Percentiles rank a stretch among this genome's conserved stretches.
These are phyloP conservation scores for Flabesymbios commensalis DNA, from an alignment of 2,888 invertebrate genomes.

Conservation along the genomic window DNA sequence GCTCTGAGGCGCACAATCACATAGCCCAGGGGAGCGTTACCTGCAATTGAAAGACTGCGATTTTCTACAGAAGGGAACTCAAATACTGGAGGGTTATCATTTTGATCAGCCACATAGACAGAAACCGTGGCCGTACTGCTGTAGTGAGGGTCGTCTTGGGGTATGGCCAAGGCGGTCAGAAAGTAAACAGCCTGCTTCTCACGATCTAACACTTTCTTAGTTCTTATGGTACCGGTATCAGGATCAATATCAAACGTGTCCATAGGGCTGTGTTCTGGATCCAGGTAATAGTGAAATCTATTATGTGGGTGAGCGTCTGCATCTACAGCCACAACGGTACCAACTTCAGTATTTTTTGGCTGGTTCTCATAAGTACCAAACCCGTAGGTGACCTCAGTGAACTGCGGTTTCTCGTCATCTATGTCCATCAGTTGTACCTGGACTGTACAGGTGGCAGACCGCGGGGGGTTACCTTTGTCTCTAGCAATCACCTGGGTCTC, in stretches of 20 bases:
- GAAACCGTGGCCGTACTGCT: slow-evolving; percentile 21
- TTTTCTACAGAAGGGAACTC: slow-evolving; percentile 24
- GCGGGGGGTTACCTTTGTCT: slow-evolving; percentile 21
- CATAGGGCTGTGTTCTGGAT: neutral
- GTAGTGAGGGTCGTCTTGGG: neutral
- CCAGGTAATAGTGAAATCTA: neutral
- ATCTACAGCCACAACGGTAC: slow-evolving; percentile 8
- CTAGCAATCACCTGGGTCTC: slow-evolving; percentile 21
- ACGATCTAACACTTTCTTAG: slow-evolving; percentile 23
- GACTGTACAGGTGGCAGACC: slow-evolving; percentile 15
- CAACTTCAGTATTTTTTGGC: slow-evolving; percentile 18
- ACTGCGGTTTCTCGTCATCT: slow-evolving; percentile 27
- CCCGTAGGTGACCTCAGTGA: slow-evolving; percentile 15
- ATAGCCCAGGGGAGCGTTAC: slow-evolving; percentile 13
- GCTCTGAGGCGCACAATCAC: slow-evolving; percentile 68
- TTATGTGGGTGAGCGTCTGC: slow-evolving; percentile 2
- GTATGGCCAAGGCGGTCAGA: slow-evolving; percentile 17
- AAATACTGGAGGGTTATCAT: slow-evolving; percentile 32
- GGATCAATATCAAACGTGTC: neutral
- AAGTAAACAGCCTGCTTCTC: slow-evolving; percentile 18
- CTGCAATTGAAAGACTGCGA: slow-evolving; percentile 15
- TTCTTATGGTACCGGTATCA: slow-evolving; percentile 8
- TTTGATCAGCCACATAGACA: slow-evolving; percentile 26
- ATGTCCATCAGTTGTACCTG: slow-evolving; percentile 22
- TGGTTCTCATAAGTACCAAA: slow-evolving; percentile 29